Evolutionary conservation across 64 coral and sea anemone species (phyloP), one percentile per base, ranked within the genome.

Genomic region (Montipora capricornis): DNA sequence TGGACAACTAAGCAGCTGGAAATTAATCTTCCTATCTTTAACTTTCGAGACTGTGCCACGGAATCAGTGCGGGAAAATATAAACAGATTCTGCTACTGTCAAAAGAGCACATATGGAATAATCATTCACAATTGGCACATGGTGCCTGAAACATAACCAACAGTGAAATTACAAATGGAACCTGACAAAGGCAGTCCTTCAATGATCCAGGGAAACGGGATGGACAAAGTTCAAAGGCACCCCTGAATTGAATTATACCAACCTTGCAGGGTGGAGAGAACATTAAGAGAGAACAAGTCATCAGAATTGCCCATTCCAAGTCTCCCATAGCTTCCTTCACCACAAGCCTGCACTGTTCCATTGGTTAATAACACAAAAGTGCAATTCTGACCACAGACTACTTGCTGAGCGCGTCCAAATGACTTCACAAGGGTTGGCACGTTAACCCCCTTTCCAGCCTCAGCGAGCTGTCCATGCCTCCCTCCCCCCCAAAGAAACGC

Each of bases 231-330:
- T 11, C 11, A 57, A 57, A 57, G 11, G 11, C 0, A 57, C 53
- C 6, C 6, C 6, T 37, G 37, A 37, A 60, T 9, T 7, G 19
- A 75, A 47, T 1, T 47, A 15, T 8, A 94, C 80, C 73, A 20
- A 97, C 95, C 95, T 91, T 97, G 95, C 37, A 97, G 75, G 19
- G 92, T 57, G 22, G 95, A 93, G 19, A 97, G 79, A 19, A 88
- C 71, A 70, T 92, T 91, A 5, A 93, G 91, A 17, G 64, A 15
- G 68, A 94, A 89, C 3, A 97, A 59, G 76, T 97, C 95, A 83
- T 97, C 95, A 47, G 95, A 97, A 68, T 97, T 97, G 2, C 95
- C 95, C 95, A 97, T 97, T 55, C 95, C 95, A 17, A 97, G 77
- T 15, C 95, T 80, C 53, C 95, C 95, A 83, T 97, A 97, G 46